These are phyloP conservation scores for Torymus texanus DNA, from an alignment of 2,888 invertebrate genomes.

Conservation along the genomic window DNA sequence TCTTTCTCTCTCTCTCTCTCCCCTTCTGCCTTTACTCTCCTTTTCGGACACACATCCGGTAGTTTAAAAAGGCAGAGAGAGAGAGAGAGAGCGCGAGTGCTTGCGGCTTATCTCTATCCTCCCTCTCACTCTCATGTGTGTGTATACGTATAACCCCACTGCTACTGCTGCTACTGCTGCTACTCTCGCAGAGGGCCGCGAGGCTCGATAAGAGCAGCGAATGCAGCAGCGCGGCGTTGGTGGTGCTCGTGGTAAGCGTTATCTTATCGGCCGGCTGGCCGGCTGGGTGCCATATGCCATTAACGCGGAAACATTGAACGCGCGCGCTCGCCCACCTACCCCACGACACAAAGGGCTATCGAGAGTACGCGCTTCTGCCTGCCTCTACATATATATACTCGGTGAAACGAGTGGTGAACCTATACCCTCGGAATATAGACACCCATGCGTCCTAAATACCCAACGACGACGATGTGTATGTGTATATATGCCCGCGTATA, in stretches of 20 bases:
- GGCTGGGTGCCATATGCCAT: constrained; percentile 63
- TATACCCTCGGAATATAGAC: background rate
- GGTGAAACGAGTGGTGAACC: constrained; percentile 20
- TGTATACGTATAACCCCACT: background rate
- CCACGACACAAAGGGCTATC: background rate
- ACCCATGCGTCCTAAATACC: constrained; percentile 22
- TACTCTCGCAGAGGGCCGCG: constrained; percentile 13
- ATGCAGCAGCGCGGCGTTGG: constrained; percentile 56
- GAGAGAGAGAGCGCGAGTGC: too few species aligned
- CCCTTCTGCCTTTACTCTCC: background rate
- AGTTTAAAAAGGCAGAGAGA: constrained; percentile 52
- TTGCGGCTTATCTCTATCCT: constrained; percentile 52
- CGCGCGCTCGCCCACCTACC: constrained; percentile 21
- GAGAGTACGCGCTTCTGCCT: background rate
- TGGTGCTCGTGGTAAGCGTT: constrained; percentile 56
- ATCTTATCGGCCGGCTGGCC: constrained; percentile 67
- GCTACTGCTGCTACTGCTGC: background rate
- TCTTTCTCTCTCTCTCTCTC: too few species aligned
- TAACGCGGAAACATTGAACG: constrained; percentile 64
- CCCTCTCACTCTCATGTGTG: constrained; percentile 16
- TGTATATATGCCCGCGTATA: too few species aligned
- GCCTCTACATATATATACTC: background rate
- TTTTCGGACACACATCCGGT: background rate
- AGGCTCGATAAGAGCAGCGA: constrained; percentile 53
- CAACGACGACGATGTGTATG: background rate